phyloP scores from a whole-genome alignment of 1,140 invertebrate species.

The Drosophila pseudoananassae region DNA sequence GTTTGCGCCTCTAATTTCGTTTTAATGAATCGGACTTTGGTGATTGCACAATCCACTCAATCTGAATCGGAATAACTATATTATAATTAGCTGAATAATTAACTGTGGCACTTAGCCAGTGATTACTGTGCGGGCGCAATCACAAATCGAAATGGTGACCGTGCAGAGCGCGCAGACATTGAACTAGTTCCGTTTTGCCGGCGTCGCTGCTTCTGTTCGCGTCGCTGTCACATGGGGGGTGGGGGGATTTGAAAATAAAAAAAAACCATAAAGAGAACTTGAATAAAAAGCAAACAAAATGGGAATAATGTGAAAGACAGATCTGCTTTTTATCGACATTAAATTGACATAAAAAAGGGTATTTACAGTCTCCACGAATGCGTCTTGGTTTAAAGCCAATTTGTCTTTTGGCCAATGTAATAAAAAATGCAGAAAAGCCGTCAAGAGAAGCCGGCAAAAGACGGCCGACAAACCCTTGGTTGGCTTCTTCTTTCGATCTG shows the following conservation, averaged over 20 bases:
- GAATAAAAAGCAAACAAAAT: neutral
- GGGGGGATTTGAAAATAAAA: neutral
- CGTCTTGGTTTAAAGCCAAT: constrained; percentile 61
- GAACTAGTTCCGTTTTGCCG: constrained; percentile 65
- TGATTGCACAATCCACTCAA: constrained; percentile 16
- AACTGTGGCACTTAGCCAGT: neutral
- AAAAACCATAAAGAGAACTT: neutral
- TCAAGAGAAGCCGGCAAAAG: constrained; percentile 47
- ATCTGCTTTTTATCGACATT: constrained; percentile 1
- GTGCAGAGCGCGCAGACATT: constrained; percentile 49
- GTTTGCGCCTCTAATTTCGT: constrained; percentile 7
- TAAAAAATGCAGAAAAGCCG: constrained; percentile 10
- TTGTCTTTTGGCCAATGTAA: constrained; percentile 30
- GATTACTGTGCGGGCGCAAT: constrained; percentile 23
- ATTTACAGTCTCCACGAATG: no score
- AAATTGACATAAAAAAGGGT: no score
- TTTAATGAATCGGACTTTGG: constrained; percentile 20
- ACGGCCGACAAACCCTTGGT: constrained; percentile 16
- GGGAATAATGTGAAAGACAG: neutral
- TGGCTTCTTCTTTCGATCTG: constrained; percentile 40
- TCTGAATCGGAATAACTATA: neutral
- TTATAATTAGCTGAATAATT: neutral
- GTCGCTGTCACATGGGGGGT: neutral
- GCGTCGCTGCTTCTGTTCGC: neutral
- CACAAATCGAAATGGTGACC: constrained; percentile 22